Evolutionary conservation across 2,113 vertebrate genomes (phyloP), one percentile per base, ranked within the genome.

Genomic region (Calyptommatus sinebrachiatus): DNA sequence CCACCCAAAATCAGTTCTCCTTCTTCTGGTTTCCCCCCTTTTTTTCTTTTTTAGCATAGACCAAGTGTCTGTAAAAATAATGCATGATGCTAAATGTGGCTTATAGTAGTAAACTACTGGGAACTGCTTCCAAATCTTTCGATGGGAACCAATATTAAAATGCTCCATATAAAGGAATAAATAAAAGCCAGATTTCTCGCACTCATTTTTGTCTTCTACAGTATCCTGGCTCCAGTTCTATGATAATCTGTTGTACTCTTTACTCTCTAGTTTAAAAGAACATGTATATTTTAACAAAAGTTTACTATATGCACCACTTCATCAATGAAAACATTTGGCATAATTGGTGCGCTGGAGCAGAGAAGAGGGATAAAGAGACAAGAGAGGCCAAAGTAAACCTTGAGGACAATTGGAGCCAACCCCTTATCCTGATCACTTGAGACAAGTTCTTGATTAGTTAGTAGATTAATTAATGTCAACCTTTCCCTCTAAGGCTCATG

Each of bases 391-490:
- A 83, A 85, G 81, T 65, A 83, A 88, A 86, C 61, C 79, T 75
- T 82, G 65, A 87, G 78, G 84, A 87, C 84, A 83, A 84, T 86
- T 83, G 83, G 77, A 91, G 87, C 80, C 85, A 83, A 88, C 63
- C 76, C 83, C 73, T 85, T 78, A 81, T 79, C 76, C 73, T 61
- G 41, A 89, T 78, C 41, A 83, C 85, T 80, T 84, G 91, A 83
- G 88, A 81, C 76, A 62, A 88, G 88, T 89, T 88, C 90, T 90
- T 89, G 65, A 89, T 92, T 89, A 94, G 87, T 92, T 92, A 91
- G 87, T 90, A 78, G 84, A 92, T 93, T 91, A 92, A 92, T 92
- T 90, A 91, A 89, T 88, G 89, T 91, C 90, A 81, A 77, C 78
- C 86, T 91, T 68, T 76, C 85, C 81, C 72, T 2, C 89, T 85